Evolutionary conservation across 2,113 vertebrate species (phyloP).

Genomic region (Tupaia tana): DNA sequence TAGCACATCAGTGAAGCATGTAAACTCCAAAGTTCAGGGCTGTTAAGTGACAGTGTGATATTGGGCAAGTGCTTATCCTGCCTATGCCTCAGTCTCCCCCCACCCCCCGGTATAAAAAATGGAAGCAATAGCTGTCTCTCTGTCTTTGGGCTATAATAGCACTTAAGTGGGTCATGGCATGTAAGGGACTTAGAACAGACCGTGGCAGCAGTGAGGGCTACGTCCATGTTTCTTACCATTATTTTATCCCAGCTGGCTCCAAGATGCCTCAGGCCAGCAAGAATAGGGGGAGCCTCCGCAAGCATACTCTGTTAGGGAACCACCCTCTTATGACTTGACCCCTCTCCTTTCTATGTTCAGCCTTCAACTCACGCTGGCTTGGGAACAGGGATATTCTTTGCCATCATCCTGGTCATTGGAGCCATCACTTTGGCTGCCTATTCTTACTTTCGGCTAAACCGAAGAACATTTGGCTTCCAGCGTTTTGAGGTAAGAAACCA

Average conservation of each 20-base stretch:
- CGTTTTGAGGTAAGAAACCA: conserved; percentile 91
- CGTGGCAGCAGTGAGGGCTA: background rate
- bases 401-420: conserved; percentile 83
- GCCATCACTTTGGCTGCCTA: conserved; percentile 86
- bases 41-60: background rate
- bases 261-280: background rate
- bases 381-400: conserved; percentile 90
- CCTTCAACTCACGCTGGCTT: conserved; percentile 83
- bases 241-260: background rate
- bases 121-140: background rate
- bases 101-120: too few relatives aligned
- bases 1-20: background rate
- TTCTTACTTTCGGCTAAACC: conserved; percentile 90
- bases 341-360: conserved; percentile 72
- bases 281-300: background rate
- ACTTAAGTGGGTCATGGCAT: background rate
- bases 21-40: background rate
- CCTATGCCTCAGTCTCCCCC: background rate
- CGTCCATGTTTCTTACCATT: background rate
- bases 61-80: background rate
- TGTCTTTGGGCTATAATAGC: background rate
- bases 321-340: fast-evolving
- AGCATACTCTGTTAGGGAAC: background rate
- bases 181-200: background rate
- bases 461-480: conserved; percentile 89